Conservation (phyloP, 2,888 invertebrate species). For the Toxonevra muliebris region DNA sequence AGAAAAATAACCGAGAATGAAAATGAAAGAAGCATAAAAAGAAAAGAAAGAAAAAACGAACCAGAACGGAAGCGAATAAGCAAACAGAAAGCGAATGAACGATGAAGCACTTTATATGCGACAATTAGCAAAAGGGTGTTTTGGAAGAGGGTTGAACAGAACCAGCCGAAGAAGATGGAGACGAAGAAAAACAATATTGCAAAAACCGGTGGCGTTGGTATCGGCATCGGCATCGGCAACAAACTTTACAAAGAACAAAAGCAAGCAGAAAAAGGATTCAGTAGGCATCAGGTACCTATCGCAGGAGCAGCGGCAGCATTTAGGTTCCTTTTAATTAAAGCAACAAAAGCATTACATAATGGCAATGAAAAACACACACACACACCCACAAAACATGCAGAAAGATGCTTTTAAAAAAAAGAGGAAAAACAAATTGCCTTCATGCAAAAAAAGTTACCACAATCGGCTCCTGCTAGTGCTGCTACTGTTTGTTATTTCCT, state of each 20-base stretch:
- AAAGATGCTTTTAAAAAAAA: background rate
- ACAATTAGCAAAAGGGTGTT: constrained; percentile 14
- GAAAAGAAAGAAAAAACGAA: background rate
- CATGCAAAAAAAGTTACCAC: background rate
- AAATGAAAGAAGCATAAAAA: background rate
- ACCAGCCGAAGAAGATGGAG: background rate
- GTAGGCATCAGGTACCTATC: background rate
- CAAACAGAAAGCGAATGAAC: constrained; percentile 10
- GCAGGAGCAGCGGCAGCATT: background rate
- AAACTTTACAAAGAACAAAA: too few relatives aligned
- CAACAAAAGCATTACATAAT: background rate
- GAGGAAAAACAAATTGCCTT: background rate
- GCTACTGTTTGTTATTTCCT: background rate
- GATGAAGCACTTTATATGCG: constrained; percentile 14
- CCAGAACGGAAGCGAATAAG: constrained; percentile 3
- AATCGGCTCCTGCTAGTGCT: background rate
- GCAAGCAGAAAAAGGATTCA: too few relatives aligned
- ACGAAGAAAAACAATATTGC: background rate
- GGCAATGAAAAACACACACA: background rate
- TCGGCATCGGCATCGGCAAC: too few relatives aligned
- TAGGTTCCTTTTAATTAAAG: constrained; percentile 20
- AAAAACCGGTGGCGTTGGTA: background rate
- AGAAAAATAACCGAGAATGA: background rate
- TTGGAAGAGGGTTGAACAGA: background rate
- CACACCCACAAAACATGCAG: too few relatives aligned